phyloP scores from a whole-genome alignment of 2,888 invertebrate species.

The Acanthosepion esculentum region DNA sequence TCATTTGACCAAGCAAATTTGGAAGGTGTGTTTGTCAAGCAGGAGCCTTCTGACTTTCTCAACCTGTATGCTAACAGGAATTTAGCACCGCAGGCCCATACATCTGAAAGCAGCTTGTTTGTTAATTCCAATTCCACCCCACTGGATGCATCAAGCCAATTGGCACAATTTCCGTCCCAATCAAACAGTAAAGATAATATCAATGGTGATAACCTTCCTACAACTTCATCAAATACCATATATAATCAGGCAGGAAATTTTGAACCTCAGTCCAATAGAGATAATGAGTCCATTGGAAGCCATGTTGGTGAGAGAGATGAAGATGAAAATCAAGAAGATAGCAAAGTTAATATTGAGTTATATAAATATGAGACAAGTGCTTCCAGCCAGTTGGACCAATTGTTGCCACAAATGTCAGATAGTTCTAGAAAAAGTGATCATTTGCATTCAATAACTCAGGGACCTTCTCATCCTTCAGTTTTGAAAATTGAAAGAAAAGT shows the following conservation, averaged over 20 bases:
- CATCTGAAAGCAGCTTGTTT: constrained; percentile 4
- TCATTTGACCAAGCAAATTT: constrained; percentile 47
- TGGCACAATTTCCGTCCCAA: constrained; percentile 48
- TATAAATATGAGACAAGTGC: constrained; percentile 35
- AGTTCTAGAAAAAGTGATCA: not conserved
- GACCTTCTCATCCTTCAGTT: constrained; percentile 43
- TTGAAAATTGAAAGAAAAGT: constrained; percentile 44
- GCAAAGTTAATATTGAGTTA: not conserved
- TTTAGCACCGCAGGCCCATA: not conserved
- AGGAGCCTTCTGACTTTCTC: constrained; percentile 44
- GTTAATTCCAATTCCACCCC: constrained; percentile 16
- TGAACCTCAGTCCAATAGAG: constrained; percentile 41
- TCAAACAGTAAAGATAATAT: constrained; percentile 33
- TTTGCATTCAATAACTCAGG: constrained; percentile 40
- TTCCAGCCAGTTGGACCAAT: constrained; percentile 43
- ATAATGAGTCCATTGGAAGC: not conserved
- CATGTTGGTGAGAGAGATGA: not conserved
- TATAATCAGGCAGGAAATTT: constrained; percentile 46
- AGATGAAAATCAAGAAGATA: not conserved
- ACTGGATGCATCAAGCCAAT: constrained; percentile 24
- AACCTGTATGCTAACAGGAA: constrained; percentile 40
- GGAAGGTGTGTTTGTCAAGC: constrained; percentile 44
- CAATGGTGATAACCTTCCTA: constrained; percentile 13
- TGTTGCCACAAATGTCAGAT: constrained; percentile 34
- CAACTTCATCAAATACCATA: constrained; percentile 2